Conservation (phyloP, 2,888 invertebrate genomes). For the Sisyra terminalis region DNA sequence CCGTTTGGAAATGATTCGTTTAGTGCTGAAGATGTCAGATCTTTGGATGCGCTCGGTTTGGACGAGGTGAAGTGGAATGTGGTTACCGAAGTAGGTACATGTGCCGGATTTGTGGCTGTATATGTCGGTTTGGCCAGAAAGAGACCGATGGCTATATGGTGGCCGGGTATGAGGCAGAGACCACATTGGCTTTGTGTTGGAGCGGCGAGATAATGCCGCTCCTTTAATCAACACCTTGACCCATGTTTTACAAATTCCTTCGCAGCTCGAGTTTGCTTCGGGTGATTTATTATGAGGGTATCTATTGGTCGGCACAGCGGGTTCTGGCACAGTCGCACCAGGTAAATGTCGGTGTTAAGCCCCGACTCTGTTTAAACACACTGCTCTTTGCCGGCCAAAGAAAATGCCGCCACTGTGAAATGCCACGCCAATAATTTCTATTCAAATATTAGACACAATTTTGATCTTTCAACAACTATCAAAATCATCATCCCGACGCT, state of each 20-base stretch:
- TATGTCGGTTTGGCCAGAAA: background rate
- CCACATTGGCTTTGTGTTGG: constrained; percentile 4
- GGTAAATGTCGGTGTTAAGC: too few relatives aligned
- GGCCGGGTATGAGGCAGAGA: too few relatives aligned
- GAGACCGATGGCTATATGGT: too few relatives aligned
- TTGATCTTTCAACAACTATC: too few relatives aligned
- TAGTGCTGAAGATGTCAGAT: too few relatives aligned
- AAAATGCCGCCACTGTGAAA: too few relatives aligned
- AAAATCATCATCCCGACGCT: too few relatives aligned
- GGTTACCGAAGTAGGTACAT: background rate
- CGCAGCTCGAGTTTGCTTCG: constrained; percentile 24
- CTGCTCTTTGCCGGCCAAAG: too few relatives aligned
- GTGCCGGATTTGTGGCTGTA: background rate
- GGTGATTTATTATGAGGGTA: constrained; percentile 27
- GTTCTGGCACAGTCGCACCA: constrained; percentile 7
- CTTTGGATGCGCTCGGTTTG: background rate
- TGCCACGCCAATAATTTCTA: too few relatives aligned
- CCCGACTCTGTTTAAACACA: too few relatives aligned
- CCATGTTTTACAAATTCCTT: constrained; percentile 27
- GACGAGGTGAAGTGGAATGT: background rate
- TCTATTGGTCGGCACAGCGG: constrained; percentile 26
- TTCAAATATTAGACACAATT: too few relatives aligned
- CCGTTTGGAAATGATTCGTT: too few relatives aligned
- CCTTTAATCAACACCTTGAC: constrained; percentile 27
- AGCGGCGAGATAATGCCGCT: constrained; percentile 17